Conservation (phyloP, 2,113 vertebrate species). For the Bostrychus sinensis region DNA sequence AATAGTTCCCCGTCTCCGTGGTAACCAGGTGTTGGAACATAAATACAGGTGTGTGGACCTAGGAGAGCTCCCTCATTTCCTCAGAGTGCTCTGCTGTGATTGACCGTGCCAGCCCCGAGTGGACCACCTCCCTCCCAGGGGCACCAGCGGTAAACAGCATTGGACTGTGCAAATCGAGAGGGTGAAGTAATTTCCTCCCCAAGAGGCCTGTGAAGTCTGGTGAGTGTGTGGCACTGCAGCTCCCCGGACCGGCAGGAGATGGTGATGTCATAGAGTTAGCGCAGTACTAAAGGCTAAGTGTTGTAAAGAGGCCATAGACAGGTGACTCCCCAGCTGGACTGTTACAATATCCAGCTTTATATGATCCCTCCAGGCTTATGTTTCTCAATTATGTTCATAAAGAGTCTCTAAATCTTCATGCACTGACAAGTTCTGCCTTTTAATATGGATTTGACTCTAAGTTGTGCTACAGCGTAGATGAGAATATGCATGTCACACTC, state of each 20-base stretch:
- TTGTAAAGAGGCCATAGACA: conserved; percentile 71
- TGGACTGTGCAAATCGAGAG: conserved; percentile 51
- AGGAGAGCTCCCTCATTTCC: conserved; percentile 29
- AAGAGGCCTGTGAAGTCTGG: conserved; percentile 65
- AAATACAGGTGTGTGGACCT: conserved; percentile 69
- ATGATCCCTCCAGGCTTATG: conserved; percentile 52
- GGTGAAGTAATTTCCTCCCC: conserved; percentile 74
- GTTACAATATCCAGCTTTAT: conserved; percentile 64
- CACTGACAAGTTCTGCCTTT: conserved; percentile 25
- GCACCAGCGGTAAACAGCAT: conserved; percentile 62
- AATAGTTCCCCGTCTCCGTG: conserved; percentile 55
- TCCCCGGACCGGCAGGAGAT: conserved; percentile 67
- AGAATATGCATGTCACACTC: conserved; percentile 5
- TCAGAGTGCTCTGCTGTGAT: conserved; percentile 35
- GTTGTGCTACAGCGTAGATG: conserved; percentile 2
- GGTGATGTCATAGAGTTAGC: conserved; percentile 76
- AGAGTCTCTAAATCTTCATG: conserved; percentile 28
- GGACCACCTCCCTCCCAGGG: conserved; percentile 57
- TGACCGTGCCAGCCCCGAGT: conserved; percentile 47
- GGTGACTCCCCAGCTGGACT: conserved; percentile 68
- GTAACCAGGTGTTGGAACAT: conserved; percentile 63
- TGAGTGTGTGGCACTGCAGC: conserved; percentile 67
- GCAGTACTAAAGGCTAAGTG: conserved; percentile 61
- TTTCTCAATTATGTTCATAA: conserved; percentile 63
- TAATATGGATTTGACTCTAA: conserved; percentile 21